These are phyloP conservation scores for Burhinus bistriatus DNA, from an alignment of 2,113 vertebrate genomes.

Conservation along the genomic window DNA sequence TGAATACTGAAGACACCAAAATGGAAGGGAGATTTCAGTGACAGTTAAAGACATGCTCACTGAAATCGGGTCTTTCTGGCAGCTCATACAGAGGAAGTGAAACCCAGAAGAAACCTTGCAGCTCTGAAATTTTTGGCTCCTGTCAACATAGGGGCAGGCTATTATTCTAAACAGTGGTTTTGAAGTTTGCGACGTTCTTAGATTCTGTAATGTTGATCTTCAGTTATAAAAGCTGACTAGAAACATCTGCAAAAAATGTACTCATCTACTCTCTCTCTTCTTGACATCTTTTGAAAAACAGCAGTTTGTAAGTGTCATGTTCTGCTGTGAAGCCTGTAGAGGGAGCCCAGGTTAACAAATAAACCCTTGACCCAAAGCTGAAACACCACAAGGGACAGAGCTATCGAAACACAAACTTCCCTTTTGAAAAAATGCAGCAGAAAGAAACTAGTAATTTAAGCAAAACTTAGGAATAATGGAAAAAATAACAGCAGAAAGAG, in stretches of 20 bases:
- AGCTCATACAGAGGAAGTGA: not conserved
- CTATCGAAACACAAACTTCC: not conserved
- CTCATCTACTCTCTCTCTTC: not conserved
- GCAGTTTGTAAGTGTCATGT: not conserved
- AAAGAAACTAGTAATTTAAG: not conserved
- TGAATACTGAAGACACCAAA: not conserved
- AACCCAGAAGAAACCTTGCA: not conserved
- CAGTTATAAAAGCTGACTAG: not conserved
- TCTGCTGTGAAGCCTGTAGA: conserved; percentile 21
- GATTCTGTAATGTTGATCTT: not conserved
- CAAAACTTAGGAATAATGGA: not conserved
- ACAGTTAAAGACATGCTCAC: not conserved
- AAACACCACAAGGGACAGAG: not conserved
- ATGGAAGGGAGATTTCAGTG: not conserved
- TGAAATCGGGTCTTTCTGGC: not conserved
- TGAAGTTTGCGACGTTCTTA: not conserved
- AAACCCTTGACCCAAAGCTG: not conserved
- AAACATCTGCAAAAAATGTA: not conserved
- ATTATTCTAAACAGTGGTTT: not conserved
- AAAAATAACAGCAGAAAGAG: not conserved
- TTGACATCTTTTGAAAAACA: not conserved
- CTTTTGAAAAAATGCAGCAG: not conserved
- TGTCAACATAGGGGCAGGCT: not conserved
- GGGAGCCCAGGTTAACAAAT: conserved; percentile 30
- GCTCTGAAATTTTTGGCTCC: not conserved